Evolutionary conservation across 64 coral and sea anemone genomes (phyloP), one percentile per base, ranked within the genome.

Genomic region (Montipora efflorescens): DNA sequence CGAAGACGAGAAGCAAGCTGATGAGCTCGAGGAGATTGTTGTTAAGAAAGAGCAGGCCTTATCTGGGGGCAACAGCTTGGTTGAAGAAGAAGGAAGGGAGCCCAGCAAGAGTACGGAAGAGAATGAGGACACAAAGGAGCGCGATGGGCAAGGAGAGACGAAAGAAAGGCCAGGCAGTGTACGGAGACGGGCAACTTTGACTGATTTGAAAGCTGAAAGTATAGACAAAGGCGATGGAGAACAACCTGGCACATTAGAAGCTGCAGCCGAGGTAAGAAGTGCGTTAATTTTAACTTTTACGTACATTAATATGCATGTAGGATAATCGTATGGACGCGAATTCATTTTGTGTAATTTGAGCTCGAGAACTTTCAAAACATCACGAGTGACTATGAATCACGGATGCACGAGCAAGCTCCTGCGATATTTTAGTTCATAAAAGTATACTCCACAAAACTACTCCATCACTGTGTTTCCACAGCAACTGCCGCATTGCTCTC

Each of bases 151-250:
- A 75, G 48, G 49, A 75, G 59, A 48, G 13, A 12, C 10, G 15
- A 52, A 43, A 49, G 62, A 88, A 59, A 76, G 80, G 14, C 58
- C 70, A 14, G 47, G 74, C n/a, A 15, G 58, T 28, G 72, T 53
- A 55, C 78, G 94, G 9, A 64, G 94, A 80, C 70, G 94, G 57
- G 87, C 94, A 62, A 95, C 94, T 51, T 71, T 95, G 52, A 79
- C 94, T 7, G 94, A 95, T 66, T 80, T 93, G 81, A 91, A 59
- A 88, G 25, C 59, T 7, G 74, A 76, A 5, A 91, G 82, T 58
- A 3, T 95, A 23, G 94, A 95, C 12, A 78, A 89, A 81, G 89
- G 61, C 8, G 64, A 51, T 51, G 64, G 47, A n/a, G 75, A 90
- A n/a, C 28, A 53, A 78, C 11, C 77, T 62, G 18, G 1, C 5